Evolutionary conservation across 1,140 invertebrate species (phyloP), one percentile per base, ranked within the genome.

Genomic region (Anagrus nilaparvatae): DNA sequence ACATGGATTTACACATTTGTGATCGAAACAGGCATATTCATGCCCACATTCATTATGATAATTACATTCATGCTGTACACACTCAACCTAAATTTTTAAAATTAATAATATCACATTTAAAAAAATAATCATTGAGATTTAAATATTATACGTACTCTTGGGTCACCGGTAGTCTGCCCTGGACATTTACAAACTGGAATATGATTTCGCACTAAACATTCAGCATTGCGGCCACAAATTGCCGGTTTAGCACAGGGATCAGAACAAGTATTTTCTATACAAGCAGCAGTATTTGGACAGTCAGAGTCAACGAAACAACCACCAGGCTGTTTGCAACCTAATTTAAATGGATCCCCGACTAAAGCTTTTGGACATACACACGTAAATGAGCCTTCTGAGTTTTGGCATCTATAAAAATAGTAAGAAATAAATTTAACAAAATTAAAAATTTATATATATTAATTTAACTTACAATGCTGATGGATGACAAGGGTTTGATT

Each of bases 1-100:
- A 55, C 87, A 92, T 1, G 86, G 81, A 65, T 91, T 77, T 17
- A 82, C 70, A 54, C 87, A 93, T 58, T 82, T 80, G 16, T 83
- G 75, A 60, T 83, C 76, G 14, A 87, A 71, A 51, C 89, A 94
- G 5, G 84, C 77, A 58, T 81, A 75, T 17, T 76, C 71, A 10
- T 65, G 52, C 2, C 65, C 51, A 58, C 88, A 94, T 49, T 92
- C 87, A 17, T 74, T 75, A 51, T 82, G 83, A 51, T 84, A 81
- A 7, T 75, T 72, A 60, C 89, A 93, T 63, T 91, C 84, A 33
- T 84, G 70, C 42, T 75, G 70, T 3, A 73, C 58, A 56, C 87
- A 90, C 58, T 80, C 76, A 3, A 68, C 50, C n/a, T n/a, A n/a
- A n/a, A n/a, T n/a, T n/a, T n/a, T n/a, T n/a, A n/a, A n/a, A n/a